Percentiles rank a stretch among this genome's conserved stretches.
Evolutionary conservation across 2,113 vertebrate genomes (phyloP).

Genomic region (Todiramphus chloris): DNA sequence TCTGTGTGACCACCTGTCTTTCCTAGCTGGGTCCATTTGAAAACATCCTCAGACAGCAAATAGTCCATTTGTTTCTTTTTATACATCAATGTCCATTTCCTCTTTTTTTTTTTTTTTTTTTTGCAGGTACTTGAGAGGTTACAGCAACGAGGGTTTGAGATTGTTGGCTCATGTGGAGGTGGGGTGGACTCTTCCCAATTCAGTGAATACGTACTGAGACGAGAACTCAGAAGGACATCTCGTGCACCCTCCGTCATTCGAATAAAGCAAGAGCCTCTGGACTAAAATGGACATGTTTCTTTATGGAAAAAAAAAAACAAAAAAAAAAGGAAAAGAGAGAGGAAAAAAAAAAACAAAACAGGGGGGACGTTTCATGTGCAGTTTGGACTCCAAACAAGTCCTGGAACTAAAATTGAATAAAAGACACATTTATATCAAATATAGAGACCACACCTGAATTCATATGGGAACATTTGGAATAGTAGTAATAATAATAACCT

Average conservation of each 20-base stretch:
- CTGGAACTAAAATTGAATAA: conserved; percentile 76
- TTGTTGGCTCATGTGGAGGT: conserved; percentile 91
- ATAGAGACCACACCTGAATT: conserved; percentile 80
- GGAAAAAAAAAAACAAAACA: neutral
- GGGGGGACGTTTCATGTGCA: conserved; percentile 68
- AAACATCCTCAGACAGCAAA: neutral
- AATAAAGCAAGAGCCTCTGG: conserved; percentile 91
- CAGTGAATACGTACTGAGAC: conserved; percentile 90
- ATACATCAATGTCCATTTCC: neutral
- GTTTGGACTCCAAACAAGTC: conserved; percentile 74
- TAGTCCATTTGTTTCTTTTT: neutral
- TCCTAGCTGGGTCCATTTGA: neutral
- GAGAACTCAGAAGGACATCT: conserved; percentile 84
- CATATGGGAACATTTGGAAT: conserved; percentile 78
- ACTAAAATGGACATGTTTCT: conserved; percentile 81
- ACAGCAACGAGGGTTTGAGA: conserved; percentile 91
- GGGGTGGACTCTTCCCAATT: conserved; percentile 96
- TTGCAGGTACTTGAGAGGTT: conserved; percentile 91
- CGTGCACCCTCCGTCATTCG: conserved; percentile 80
- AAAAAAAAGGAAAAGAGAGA: neutral
- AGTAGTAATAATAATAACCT: conserved; percentile 66
- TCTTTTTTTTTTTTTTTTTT: conserved; percentile 28
- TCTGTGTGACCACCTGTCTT: neutral
- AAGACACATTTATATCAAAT: conserved; percentile 78
- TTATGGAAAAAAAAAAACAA: conserved; percentile 55